These are phyloP conservation scores for Condylura cristata DNA, from an alignment of 2,113 vertebrate genomes.

Conservation along the genomic window DNA sequence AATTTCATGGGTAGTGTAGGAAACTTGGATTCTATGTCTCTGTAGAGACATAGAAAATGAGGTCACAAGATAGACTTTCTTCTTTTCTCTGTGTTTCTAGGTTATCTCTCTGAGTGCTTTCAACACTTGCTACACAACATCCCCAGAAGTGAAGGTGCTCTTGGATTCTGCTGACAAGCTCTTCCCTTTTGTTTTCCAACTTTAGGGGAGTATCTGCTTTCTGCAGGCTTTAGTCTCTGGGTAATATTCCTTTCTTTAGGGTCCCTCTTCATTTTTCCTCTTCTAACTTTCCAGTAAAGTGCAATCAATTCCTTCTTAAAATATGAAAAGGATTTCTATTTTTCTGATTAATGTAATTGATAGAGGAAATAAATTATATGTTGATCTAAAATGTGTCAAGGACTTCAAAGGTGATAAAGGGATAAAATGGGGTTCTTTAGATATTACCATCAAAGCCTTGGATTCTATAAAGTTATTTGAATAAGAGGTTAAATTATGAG, in stretches of 20 bases:
- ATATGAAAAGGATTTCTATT: not conserved
- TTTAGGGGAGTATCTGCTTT: not conserved
- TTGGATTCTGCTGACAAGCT: not conserved
- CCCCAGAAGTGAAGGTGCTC: not conserved
- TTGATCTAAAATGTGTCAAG: conserved; percentile 35
- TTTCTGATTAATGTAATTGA: not conserved
- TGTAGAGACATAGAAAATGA: not conserved
- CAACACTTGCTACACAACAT: not conserved
- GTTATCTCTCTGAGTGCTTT: not conserved
- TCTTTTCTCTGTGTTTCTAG: not conserved
- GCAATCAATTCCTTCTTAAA: not conserved
- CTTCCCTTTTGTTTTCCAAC: not conserved
- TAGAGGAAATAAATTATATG: conserved; percentile 2
- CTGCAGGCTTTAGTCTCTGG: not conserved
- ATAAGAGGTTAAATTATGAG: not conserved
- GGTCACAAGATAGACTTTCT: not conserved
- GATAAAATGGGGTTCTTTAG: not conserved
- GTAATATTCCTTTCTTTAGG: not conserved
- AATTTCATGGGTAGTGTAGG: not conserved
- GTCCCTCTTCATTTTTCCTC: not conserved
- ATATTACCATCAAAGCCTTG: not conserved
- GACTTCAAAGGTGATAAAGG: conserved; percentile 17
- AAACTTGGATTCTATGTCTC: not conserved
- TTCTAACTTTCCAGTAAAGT: not conserved
- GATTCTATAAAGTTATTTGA: not conserved